Conservation (phyloP, 2,797 vertebrate genomes). For the Acestrorhynchus altus region DNA sequence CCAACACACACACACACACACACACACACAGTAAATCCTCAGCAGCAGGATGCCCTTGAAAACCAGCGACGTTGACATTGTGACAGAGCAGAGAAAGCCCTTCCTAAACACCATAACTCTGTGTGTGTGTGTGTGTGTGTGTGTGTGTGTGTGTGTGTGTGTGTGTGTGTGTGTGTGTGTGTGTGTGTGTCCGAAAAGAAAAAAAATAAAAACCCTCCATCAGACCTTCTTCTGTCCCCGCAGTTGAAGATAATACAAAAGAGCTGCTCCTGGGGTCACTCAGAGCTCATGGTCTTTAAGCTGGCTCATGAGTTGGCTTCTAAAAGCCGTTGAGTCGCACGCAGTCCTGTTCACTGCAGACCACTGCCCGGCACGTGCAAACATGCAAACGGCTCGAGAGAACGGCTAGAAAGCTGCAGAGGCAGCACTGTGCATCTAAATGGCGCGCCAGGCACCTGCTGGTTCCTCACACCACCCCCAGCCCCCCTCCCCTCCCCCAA, state of each 20-base stretch:
- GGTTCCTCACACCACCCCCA: slow-evolving; percentile 3
- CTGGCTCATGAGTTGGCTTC: neutral
- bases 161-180: neutral
- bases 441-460: slow-evolving; percentile 48
- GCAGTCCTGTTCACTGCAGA: neutral
- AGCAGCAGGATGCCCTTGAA: slow-evolving; percentile 98
- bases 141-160: neutral
- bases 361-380: neutral
- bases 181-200: too few species aligned
- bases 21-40: slow-evolving; percentile 91
- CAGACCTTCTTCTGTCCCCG: neutral
- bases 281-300: neutral
- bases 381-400: neutral
- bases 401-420: slow-evolving; percentile 24
- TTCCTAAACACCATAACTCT: neutral
- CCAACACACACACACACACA: neutral
- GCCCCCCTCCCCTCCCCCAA: neutral
- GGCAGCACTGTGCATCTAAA: slow-evolving; percentile 27
- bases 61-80: slow-evolving; percentile 86
- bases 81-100: neutral
- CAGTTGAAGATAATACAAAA: neutral
- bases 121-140: neutral
- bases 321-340: neutral
- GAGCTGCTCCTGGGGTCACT: neutral
- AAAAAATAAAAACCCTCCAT: neutral